Conservation (phyloP, 1,140 invertebrate species). For the Trichonephila clavata region DNA sequence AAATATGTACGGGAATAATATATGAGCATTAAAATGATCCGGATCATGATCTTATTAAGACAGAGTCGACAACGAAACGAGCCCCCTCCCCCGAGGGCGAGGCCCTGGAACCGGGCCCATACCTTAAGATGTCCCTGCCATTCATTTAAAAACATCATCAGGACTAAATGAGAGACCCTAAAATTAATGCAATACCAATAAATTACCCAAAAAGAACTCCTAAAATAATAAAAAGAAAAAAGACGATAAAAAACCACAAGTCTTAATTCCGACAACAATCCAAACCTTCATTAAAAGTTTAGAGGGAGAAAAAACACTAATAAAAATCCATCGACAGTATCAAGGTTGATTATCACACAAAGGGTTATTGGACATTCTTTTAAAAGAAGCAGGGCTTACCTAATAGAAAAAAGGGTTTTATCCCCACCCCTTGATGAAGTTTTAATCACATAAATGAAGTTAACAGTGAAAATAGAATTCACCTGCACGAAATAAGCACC, state of each 20-base stretch:
- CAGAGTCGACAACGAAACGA: accelerated
- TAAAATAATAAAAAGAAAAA: background rate
- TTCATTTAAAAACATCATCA: no score
- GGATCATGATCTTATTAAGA: no score
- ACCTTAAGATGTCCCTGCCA: no score
- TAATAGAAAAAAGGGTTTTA: background rate
- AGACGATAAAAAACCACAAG: background rate
- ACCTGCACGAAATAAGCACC: background rate
- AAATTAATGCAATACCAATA: no score
- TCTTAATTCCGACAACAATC: background rate
- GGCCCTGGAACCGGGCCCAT: no score
- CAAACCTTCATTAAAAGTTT: background rate
- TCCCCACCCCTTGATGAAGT: conserved; percentile 42
- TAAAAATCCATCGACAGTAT: background rate
- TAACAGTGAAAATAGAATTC: conserved; percentile 34
- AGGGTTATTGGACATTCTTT: background rate
- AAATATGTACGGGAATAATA: no score
- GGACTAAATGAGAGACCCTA: no score
- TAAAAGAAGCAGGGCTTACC: background rate
- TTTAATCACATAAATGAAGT: conserved; percentile 52
- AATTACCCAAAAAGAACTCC: no score
- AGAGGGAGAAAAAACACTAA: background rate
- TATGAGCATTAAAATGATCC: no score
- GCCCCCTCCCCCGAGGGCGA: accelerated
- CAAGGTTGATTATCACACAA: background rate